Conservation (phyloP, 2,113 vertebrate species). For the Pseudopodoces humilis region DNA sequence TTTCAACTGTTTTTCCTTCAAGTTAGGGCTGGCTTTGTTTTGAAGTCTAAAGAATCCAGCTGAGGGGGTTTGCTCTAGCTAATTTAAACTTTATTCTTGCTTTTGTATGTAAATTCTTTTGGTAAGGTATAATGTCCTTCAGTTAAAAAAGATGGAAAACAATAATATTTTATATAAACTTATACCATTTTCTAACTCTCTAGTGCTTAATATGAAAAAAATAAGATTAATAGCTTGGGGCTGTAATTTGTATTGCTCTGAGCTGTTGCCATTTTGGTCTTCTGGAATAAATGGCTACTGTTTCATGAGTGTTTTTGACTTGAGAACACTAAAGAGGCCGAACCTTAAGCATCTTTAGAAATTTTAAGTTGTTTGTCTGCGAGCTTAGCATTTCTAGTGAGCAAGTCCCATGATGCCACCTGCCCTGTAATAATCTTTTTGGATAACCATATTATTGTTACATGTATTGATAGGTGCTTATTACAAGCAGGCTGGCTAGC, state of each 20-base stretch:
- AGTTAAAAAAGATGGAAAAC: not conserved
- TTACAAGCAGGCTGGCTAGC: not conserved
- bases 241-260: not conserved
- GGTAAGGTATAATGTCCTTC: not conserved
- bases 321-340: not conserved
- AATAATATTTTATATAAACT: not conserved
- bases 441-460: conserved; percentile 7
- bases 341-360: not conserved
- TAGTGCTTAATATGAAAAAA: not conserved
- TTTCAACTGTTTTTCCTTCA: not conserved
- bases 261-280: not conserved
- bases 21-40: not conserved
- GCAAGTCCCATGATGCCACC: not conserved
- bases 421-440: conserved; percentile 6
- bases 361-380: not conserved
- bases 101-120: not conserved
- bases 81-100: not conserved
- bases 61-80: not conserved
- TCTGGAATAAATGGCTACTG: not conserved
- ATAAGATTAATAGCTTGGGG: not conserved
- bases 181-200: not conserved
- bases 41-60: not conserved
- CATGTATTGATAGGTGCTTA: not conserved
- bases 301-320: not conserved
- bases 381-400: not conserved